Base-by-base conservation (phyloP, 2,888 invertebrate species). In the Cerceris rybyensis region DNA sequence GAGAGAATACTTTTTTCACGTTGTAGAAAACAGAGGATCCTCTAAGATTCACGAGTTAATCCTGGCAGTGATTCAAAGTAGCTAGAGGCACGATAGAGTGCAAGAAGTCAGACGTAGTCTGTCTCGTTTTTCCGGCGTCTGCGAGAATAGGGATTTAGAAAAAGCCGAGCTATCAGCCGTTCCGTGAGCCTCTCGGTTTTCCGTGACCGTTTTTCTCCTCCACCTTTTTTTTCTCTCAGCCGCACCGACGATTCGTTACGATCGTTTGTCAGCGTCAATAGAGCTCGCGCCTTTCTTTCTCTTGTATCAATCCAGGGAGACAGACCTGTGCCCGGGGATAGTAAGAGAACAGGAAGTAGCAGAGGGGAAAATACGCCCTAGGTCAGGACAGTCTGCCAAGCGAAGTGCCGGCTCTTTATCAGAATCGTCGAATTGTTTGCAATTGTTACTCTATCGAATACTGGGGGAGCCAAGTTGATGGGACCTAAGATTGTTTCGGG, bases 201-300 rank as follows among this genome's bases (percentile, higher is more conserved):
- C 63, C 57, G 17, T 11, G 13, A 50, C 17, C 7, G 55, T 66
- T 70, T 66, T 66, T 49, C 52, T 7, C 28, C 16, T 49, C 11
- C 63, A 16, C 61, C 46, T 11, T 54, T 17, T 54, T 54, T 54
- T 54, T 16, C 17, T 28, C 39, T 41, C 14, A 6, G 11, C 42
- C 28, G 9, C 70, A 28, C 49, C 43, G 42, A 50, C 13, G 49
- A 61, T 77, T 79, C 61, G 75, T 77, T 78, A 75, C 70, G 68
- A 78, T 74, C 85, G 75, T 84, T 84, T 83, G 83, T 84, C 85
- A 85, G 73, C 73, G 77, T 84, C 78, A 70, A 81, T 81, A 61
- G 81, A 79, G 55, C 65, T 75, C 69, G 76, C 72, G 74, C 75
- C 75, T 64, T 66, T 39, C 68, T 71, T 75, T 70, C 70, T 72